Base-by-base conservation (phyloP, 2,888 invertebrate species). In the Cataglyphis cursor region DNA sequence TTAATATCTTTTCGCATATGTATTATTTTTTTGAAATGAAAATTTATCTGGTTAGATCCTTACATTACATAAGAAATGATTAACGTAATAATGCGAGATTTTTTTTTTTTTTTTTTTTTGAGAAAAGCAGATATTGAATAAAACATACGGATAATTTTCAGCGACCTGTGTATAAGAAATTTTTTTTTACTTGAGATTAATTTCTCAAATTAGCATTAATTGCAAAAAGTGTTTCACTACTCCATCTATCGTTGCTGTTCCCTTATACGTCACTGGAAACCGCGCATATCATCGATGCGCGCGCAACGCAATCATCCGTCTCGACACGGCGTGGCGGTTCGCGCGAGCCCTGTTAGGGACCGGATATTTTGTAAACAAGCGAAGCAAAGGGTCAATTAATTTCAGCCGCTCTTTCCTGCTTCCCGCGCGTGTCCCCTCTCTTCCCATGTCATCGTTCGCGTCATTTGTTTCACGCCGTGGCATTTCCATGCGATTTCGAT, bases 361-460 rank as follows among this genome's bases (percentile, higher is more conserved):
- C 89, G 91, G 90, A 92, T 92, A 92, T 92, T 91, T 92, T 92
- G 90, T 92, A 92, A 92, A 93, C 91, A 93, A 91, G 87, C 85
- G 21, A 81, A 81, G 82, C 75, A 88, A 90, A 89, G 90, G 88
- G 89, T 91, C 93, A 89, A 92, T 92, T 93, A 90, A 90, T 89
- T 91, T 90, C 89, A 82, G 88, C 87, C 85, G 81, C 86, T 87
- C 87, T 87, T 91, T 90, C 88, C 85, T 88, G 81, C 88, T 91
- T 91, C 89, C 88, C 85, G 89, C 85, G 81, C 76, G 65, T 80
- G 51, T 54, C 70, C 59, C 35, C 73, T 51, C 73, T 61, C 61
- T 82, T 65, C 9, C 18, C 65, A 41, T 59, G 28, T 31, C n/a
- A 15, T 74, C 65, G 61, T 70, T 51, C 59, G 66, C 82, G 66